phyloP scores from a whole-genome alignment of 2,113 vertebrate genomes.

The Toxotes jaculatrix region DNA sequence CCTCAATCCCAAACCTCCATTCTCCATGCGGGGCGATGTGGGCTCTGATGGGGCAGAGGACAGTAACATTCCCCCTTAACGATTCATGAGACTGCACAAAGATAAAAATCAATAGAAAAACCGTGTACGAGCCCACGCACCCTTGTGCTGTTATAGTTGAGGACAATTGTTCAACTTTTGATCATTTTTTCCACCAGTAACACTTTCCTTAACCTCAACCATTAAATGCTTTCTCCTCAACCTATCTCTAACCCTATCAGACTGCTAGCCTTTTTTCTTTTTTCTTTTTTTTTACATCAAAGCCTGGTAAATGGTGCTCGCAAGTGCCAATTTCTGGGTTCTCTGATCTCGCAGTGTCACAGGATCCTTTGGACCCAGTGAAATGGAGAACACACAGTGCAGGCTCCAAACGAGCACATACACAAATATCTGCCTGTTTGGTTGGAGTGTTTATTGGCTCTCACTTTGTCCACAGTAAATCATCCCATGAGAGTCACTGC shows the following conservation, averaged over 20 bases:
- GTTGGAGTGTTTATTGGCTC: conserved; percentile 67
- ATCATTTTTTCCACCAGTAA: conserved; percentile 48
- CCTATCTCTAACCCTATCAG: conserved; percentile 46
- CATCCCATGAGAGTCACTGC: conserved; percentile 53
- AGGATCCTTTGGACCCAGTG: conserved; percentile 42
- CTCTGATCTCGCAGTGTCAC: conserved; percentile 64
- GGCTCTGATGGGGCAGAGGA: conserved; percentile 65
- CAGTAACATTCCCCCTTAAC: conserved; percentile 36
- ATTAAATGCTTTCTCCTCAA: conserved; percentile 55
- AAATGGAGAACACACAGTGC: conserved; percentile 6
- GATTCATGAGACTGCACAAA: conserved; percentile 56
- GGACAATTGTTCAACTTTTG: conserved; percentile 58
- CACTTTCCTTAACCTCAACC: conserved; percentile 61
- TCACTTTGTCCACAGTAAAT: conserved; percentile 51
- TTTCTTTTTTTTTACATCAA: conserved; percentile 34
- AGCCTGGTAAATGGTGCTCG: conserved; percentile 52
- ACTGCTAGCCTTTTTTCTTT: neutral
- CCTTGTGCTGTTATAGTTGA: conserved; percentile 17
- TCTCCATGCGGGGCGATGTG: conserved; percentile 41
- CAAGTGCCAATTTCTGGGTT: conserved; percentile 59
- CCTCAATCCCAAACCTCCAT: conserved; percentile 66
- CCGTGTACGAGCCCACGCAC: neutral
- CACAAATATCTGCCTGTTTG: conserved; percentile 30
- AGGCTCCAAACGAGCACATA: neutral
- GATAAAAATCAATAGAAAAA: conserved; percentile 71